Evolutionary conservation across 2,888 invertebrate genomes (phyloP), one percentile per base, ranked within the genome.

Genomic region (Agriopis aurantiaria): DNA sequence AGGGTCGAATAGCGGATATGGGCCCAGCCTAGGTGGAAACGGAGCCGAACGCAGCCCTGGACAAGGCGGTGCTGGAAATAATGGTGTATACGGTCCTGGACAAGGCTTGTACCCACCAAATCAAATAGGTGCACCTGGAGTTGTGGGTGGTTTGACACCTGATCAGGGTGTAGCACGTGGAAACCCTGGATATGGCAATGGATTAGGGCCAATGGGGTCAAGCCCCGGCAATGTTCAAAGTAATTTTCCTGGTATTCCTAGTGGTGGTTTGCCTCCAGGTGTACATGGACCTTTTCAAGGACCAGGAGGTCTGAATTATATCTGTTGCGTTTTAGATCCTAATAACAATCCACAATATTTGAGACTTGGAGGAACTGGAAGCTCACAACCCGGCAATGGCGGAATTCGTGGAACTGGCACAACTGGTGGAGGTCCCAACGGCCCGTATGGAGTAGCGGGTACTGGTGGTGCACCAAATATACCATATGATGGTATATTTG

Each of bases 251-350:
- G 46, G 55, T 3, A 60, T 61, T 61, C 67, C 67, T 61, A 65
- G 55, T 10, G 61, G 63, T 56, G 73, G 72, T 11, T 67, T 62
- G 72, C 33, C 62, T 9, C 72, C 69, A n/a, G 74, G 75, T 59
- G 77, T 71, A 80, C 80, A 75, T 79, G 85, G 85, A 78, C 84
- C 61, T 45, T 78, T 72, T 58, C 75, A 66, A 57, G 82, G 81
- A 33, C 77, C 84, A 49, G 81, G 82, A 56, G 87, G 86, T 23
- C 68, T 78, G 8, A 79, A 81, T 46, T 87, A 85, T 71, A 84
- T 82, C 69, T 87, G 87, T 65, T 87, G 87, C 74, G 80, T 83
- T 48, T 78, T 80, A 6, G 80, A 81, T 41, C 81, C 84, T 8
- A 80, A 78, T 59, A 80, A 78, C 53, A 78, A 77, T 70, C 79